Base-by-base conservation (phyloP, 2,113 vertebrate species). In the Cervus canadensis region DNA sequence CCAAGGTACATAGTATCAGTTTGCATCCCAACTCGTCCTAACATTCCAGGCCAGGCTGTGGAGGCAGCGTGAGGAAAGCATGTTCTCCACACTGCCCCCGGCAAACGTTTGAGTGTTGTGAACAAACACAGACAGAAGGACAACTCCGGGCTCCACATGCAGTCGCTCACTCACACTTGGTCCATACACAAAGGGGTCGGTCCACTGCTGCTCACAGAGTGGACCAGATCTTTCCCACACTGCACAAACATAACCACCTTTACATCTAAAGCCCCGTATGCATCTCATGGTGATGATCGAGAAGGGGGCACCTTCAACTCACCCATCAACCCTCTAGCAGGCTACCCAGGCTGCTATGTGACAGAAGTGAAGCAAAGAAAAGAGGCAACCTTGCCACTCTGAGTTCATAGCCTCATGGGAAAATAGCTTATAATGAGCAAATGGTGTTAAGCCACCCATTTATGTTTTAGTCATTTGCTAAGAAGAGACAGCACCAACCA, bases 291-390 rank as follows among this genome's bases (percentile, higher is more conserved):
- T 26, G 67, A 48, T 1, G 10, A 19, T 15, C 25, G 7, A 50
- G 43, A 54, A 25, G 0, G 19, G 59, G 71, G 10, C 23, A 36
- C 36, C 36, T 71, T 26, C 15, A 33, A 23, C 43, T 94, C 43
- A 56, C 12, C 67, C 48, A 50, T 19, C 33, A 40, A 21, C 36
- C 40, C 25, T 19, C 13, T 10, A 36, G 15, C 1, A 4, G 4
- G 6, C 45, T 11, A 1, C 2, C 40, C 7, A 85, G 4, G n/a
- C 2, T 57, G 26, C 43, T 33, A 33, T 0, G 4, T 0, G 28
- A 64, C 13, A 54, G 59, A 64, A 78, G 30, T 0, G 15, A 26
- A 64, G 67, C 56, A 30, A 33, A 94, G 67, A 11, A 1, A 40
- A 33, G 6, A 56, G 50, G 40, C 16, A 8, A 16, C 7, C 45